A percentile compares a stretch with the other conserved stretches of the same genome.
Conservation (phyloP, 2,888 invertebrate species). For the Lepidochitona cinerea region DNA sequence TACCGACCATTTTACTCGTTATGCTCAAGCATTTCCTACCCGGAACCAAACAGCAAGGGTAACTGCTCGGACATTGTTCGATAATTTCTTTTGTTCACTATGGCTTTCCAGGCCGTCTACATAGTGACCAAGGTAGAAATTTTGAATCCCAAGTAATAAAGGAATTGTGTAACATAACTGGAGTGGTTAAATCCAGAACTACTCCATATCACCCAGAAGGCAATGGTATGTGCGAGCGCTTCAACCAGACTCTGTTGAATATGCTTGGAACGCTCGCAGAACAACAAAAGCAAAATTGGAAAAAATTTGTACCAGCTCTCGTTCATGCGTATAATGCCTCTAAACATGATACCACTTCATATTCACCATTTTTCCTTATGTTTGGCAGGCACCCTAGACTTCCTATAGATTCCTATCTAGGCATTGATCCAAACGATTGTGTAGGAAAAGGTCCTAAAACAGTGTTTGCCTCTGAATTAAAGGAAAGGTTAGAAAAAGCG, state of each 20-base stretch:
- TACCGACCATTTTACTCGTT: slow-evolving; percentile 13
- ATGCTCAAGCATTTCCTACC: slow-evolving; percentile 23
- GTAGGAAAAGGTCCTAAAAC: neutral
- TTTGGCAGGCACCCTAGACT: slow-evolving; percentile 18
- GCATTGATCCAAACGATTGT: neutral
- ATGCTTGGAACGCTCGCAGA: slow-evolving; percentile 21
- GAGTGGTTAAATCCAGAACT: slow-evolving; percentile 16
- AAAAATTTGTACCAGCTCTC: slow-evolving; percentile 6
- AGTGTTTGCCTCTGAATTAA: neutral
- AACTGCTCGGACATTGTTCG: slow-evolving; percentile 22
- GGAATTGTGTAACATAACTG: slow-evolving; percentile 21
- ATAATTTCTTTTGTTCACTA: slow-evolving; percentile 25
- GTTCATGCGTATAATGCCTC: slow-evolving; percentile 25
- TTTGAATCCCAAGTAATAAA: slow-evolving; percentile 22
- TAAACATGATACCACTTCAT: slow-evolving; percentile 19
- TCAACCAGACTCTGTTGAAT: slow-evolving; percentile 23
- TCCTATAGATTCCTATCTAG: slow-evolving; percentile 6
- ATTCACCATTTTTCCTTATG: slow-evolving; percentile 19
- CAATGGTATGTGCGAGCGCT: slow-evolving; percentile 19
- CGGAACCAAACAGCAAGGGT: slow-evolving; percentile 13
- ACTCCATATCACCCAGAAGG: slow-evolving; percentile 22
- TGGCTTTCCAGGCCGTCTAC: slow-evolving; percentile 17
- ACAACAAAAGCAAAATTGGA: slow-evolving; percentile 22
- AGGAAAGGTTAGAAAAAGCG: neutral
- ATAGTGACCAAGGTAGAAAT: slow-evolving; percentile 21